phyloP scores from a whole-genome alignment of 2,113 vertebrate genomes.

The Meriones unguiculatus region DNA sequence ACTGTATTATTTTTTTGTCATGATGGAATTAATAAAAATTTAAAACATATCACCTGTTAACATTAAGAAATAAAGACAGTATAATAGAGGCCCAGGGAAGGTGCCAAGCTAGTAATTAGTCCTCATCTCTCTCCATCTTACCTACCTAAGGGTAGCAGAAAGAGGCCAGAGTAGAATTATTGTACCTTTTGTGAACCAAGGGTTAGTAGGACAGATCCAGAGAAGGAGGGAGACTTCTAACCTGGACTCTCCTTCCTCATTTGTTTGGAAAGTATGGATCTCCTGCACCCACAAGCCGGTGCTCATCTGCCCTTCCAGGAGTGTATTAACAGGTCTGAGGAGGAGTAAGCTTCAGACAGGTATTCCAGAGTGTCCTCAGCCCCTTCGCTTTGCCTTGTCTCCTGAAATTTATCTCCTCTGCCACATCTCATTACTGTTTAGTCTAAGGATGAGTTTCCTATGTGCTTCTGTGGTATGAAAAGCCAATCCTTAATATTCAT shows the following conservation, averaged over 20 bases:
- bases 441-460: neutral
- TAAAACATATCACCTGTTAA: neutral
- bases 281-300: fast-evolving
- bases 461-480: neutral
- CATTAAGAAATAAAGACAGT: slow-evolving; percentile 12
- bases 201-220: neutral
- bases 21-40: slow-evolving; percentile 20
- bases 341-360: neutral
- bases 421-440: neutral
- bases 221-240: neutral
- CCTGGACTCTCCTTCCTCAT: neutral
- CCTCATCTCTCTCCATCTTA: neutral
- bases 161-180: neutral
- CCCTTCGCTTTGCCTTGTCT: neutral
- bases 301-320: slow-evolving; percentile 19
- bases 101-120: neutral
- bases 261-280: neutral
- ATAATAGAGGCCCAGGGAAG: neutral
- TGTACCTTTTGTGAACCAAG: no score
- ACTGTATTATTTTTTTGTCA: neutral
- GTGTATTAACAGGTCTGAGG: neutral
- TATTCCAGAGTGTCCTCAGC: neutral
- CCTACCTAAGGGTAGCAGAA: neutral
- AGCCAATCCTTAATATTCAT: neutral
- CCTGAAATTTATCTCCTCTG: neutral